Evolutionary conservation across 2,113 vertebrate genomes (phyloP).

Genomic region (Silurus meridionalis): DNA sequence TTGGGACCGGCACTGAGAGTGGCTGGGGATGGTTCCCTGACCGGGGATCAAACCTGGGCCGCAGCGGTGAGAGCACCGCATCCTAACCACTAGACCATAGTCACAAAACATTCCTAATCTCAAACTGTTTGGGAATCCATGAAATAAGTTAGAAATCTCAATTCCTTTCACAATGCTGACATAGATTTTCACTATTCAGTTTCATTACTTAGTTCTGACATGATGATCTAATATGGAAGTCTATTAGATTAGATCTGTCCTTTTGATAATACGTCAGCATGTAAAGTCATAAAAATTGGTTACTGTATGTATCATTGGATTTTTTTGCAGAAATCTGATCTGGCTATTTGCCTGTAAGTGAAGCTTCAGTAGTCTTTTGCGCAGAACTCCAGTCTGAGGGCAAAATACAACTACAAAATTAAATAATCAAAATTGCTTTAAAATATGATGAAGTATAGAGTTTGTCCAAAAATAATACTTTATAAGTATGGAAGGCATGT

Average conservation of each 20-base stretch:
- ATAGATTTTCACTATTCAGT: neutral
- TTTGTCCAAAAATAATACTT: neutral
- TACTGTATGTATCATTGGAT: neutral
- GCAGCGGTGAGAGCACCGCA: too few species aligned
- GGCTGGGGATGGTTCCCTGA: too few species aligned
- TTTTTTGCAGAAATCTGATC: neutral
- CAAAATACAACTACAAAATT: neutral
- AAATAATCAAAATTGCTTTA: constrained; percentile 1
- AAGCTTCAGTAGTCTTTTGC: neutral
- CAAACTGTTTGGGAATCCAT: neutral
- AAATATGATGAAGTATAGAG: constrained; percentile 1
- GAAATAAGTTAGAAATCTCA: neutral
- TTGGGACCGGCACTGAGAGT: too few species aligned
- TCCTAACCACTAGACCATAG: too few species aligned
- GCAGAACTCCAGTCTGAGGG: neutral
- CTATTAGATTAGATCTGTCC: neutral
- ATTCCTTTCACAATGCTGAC: neutral
- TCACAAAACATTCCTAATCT: neutral
- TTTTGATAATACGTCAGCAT: neutral
- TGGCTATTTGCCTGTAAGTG: neutral
- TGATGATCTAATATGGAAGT: neutral
- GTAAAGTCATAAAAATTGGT: neutral
- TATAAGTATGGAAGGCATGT: neutral
- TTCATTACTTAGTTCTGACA: neutral
- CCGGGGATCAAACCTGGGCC: too few species aligned